A percentile compares a stretch with the other conserved stretches of the same genome.
phyloP scores from a whole-genome alignment of 2,888 invertebrate genomes.

The Drosophila melanosoma region DNA sequence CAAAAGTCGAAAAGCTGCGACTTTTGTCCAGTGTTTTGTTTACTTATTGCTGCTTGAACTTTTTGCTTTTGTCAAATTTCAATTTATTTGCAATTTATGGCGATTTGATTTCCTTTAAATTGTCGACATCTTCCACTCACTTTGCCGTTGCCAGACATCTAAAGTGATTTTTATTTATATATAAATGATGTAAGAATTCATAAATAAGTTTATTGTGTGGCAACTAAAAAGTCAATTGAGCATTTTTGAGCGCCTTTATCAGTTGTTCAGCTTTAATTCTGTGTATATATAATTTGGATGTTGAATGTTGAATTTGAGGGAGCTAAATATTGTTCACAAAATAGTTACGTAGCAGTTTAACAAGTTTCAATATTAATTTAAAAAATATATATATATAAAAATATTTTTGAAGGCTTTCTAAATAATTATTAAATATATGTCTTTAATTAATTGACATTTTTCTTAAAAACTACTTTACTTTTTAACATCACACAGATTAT shows the following conservation, averaged over 20 bases:
- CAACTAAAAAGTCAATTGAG: slow-evolving; percentile 1
- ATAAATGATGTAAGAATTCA: background rate
- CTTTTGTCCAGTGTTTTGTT: slow-evolving; percentile 32
- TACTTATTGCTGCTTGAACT: slow-evolving; percentile 40
- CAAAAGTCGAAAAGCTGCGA: slow-evolving; percentile 35
- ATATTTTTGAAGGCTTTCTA: too few relatives aligned
- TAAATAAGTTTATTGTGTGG: background rate
- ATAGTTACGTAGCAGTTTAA: too few relatives aligned
- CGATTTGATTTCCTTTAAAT: slow-evolving; percentile 46
- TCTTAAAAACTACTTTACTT: background rate
- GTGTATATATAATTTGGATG: background rate
- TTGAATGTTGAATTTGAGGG: background rate
- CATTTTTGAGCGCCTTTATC: slow-evolving; percentile 13
- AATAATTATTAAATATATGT: background rate
- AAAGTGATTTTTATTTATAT: background rate
- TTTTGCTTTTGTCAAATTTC: slow-evolving; percentile 29
- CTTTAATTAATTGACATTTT: background rate
- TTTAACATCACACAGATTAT: too few relatives aligned
- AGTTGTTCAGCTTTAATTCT: background rate
- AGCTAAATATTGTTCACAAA: background rate
- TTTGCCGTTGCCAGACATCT: slow-evolving; percentile 24
- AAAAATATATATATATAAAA: background rate
- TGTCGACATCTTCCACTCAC: background rate
- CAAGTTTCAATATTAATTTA: too few relatives aligned
- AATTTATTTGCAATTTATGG: slow-evolving; percentile 57